phyloP scores from a whole-genome alignment of 1,140 invertebrate genomes.

The Plectrocnemia conspersa region DNA sequence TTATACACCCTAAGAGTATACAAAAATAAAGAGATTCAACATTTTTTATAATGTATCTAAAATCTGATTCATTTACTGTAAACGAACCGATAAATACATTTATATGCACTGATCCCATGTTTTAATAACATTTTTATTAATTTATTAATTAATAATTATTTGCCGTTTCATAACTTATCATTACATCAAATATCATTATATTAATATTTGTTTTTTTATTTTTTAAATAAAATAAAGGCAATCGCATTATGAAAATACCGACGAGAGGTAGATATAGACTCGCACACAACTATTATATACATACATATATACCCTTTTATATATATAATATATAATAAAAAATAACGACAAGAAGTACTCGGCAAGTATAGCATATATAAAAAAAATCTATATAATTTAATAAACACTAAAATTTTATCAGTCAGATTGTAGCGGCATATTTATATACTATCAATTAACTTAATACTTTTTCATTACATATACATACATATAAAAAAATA shows the following conservation, averaged over 20 bases:
- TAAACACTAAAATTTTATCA: background rate
- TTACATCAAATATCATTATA: background rate
- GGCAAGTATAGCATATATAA: slow-evolving; percentile 18
- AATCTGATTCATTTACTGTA: slow-evolving; percentile 20
- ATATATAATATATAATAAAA: slow-evolving; percentile 6
- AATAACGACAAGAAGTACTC: slow-evolving; percentile 1
- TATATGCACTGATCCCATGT: slow-evolving; percentile 24
- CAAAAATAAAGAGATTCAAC: slow-evolving; percentile 20
- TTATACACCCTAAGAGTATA: slow-evolving; percentile 10
- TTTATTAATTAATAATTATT: no score
- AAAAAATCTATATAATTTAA: slow-evolving; percentile 10
- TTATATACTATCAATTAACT: no score
- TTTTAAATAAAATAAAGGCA: background rate
- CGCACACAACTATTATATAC: background rate
- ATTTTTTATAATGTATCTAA: no score
- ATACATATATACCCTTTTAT: background rate
- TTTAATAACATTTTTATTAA: no score
- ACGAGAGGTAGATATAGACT: background rate
- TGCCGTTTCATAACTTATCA: background rate
- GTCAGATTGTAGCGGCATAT: slow-evolving; percentile 5
- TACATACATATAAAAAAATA: background rate
- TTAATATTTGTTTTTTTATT: slow-evolving; percentile 2
- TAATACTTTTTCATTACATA: no score
- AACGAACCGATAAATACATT: slow-evolving; percentile 15
- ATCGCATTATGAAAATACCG: background rate